Evolutionary conservation across 2,797 vertebrate genomes (phyloP).

Genomic region (Neosalanx taihuensis): DNA sequence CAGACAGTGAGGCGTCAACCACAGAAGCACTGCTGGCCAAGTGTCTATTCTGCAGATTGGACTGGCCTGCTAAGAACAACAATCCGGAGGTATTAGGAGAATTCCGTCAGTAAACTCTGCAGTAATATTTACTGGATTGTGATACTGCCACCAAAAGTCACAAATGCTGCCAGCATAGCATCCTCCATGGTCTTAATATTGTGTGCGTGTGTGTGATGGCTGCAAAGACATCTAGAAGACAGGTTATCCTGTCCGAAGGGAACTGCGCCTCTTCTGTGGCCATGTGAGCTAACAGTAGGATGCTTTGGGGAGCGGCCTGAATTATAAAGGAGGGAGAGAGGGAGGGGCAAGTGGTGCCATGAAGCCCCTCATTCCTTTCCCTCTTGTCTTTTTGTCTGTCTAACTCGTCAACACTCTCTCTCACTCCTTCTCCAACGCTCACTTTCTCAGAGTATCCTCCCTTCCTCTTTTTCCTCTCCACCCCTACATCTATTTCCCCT

Average conservation of each 20-base stretch:
- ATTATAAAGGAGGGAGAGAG: conserved; percentile 43
- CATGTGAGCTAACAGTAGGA: conserved; percentile 45
- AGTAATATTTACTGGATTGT: neutral
- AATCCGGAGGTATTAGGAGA: too few species aligned
- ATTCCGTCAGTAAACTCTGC: too few species aligned
- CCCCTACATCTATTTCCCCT: conserved; percentile 6
- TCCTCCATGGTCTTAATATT: conserved; percentile 3
- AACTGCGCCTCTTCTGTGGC: conserved; percentile 29
- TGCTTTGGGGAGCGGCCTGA: conserved; percentile 45
- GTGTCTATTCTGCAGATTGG: neutral
- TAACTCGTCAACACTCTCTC: neutral
- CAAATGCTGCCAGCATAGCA: neutral
- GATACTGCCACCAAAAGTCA: neutral
- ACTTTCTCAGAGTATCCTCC: neutral
- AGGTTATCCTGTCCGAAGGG: conserved; percentile 21
- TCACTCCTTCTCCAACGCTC: neutral
- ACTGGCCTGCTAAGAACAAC: too few species aligned
- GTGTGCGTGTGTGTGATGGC: conserved; percentile 25
- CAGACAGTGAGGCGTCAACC: neutral
- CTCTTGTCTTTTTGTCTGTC: conserved; percentile 14
- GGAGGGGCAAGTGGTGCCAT: conserved; percentile 6
- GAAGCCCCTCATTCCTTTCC: conserved; percentile 2
- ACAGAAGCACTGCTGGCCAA: neutral
- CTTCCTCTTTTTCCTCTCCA: neutral
- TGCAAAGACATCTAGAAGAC: neutral